Conservation (phyloP, 1,140 invertebrate species). For the Olivierus martensii region DNA sequence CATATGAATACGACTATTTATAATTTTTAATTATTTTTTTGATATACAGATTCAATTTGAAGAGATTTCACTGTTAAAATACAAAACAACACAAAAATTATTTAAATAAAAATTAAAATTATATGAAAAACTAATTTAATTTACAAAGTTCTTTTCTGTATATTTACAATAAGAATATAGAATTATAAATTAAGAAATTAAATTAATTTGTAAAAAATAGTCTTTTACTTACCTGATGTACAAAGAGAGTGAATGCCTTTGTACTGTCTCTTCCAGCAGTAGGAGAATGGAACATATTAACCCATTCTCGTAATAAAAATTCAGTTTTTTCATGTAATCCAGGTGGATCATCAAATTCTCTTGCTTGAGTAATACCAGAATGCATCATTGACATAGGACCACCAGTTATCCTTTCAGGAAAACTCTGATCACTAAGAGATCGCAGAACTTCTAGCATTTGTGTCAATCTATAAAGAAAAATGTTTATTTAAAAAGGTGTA, state of each 20-base stretch:
- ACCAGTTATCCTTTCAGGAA: slow-evolving; percentile 49
- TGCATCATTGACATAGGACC: slow-evolving; percentile 78
- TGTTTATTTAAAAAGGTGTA: too few relatives aligned
- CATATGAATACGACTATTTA: too few relatives aligned
- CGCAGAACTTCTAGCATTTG: slow-evolving; percentile 58
- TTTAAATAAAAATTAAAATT: too few relatives aligned
- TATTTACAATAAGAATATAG: too few relatives aligned
- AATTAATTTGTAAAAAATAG: too few relatives aligned
- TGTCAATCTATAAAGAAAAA: slow-evolving; percentile 36
- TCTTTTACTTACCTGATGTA: slow-evolving; percentile 50
- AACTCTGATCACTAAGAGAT: slow-evolving; percentile 41
- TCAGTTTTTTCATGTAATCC: slow-evolving; percentile 92
- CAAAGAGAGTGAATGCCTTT: slow-evolving; percentile 87
- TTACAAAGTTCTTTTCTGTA: too few relatives aligned
- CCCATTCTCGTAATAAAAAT: slow-evolving; percentile 86
- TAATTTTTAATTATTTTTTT: too few relatives aligned
- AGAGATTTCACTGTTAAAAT: too few relatives aligned
- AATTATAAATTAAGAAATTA: too few relatives aligned
- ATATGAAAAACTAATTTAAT: too few relatives aligned
- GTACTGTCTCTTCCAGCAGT: slow-evolving; percentile 66
- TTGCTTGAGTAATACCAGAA: slow-evolving; percentile 67
- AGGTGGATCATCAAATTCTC: slow-evolving; percentile 85
- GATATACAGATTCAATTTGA: too few relatives aligned
- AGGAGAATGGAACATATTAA: slow-evolving; percentile 70
- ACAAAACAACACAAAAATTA: too few relatives aligned